Evolutionary conservation across 2,113 vertebrate genomes (phyloP).

Genomic region (Atherinomorus stipes): DNA sequence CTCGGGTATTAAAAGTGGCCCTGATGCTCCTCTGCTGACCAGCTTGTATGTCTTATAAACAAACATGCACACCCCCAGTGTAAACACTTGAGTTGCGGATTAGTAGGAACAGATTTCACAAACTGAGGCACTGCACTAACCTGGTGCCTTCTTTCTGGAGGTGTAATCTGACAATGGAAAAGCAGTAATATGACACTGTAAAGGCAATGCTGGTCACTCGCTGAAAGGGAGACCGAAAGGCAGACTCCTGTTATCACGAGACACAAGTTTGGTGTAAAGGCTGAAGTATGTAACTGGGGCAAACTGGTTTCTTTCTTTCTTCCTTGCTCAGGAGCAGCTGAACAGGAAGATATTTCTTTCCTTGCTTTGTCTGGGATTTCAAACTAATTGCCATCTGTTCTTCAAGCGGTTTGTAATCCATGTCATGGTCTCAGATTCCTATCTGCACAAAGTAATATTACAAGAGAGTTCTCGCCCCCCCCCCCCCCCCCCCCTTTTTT

Average conservation of each 20-base stretch:
- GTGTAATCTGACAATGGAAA: constrained; percentile 54
- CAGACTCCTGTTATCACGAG: constrained; percentile 13
- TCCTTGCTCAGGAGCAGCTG: neutral
- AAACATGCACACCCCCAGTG: neutral
- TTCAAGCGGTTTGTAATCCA: no score
- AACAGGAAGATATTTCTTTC: neutral
- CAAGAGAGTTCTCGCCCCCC: no score
- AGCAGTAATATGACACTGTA: constrained; percentile 42
- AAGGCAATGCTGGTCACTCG: constrained; percentile 4
- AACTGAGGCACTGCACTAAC: constrained; percentile 4
- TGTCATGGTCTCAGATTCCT: neutral
- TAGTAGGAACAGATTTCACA: neutral
- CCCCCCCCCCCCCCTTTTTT: no score
- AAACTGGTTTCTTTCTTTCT: constrained; percentile 51
- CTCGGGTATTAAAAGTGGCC: constrained; percentile 8
- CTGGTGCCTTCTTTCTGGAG: constrained; percentile 1
- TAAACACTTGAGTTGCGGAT: neutral
- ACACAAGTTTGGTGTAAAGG: neutral
- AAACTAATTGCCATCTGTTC: neutral
- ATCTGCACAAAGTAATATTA: neutral
- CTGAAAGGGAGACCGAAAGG: constrained; percentile 32
- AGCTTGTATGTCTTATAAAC: neutral
- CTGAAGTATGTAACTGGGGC: constrained; percentile 4
- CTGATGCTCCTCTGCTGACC: neutral
- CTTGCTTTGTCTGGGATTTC: neutral